A percentile compares a stretch with the other conserved stretches of the same genome.
Evolutionary conservation across 1,140 invertebrate genomes (phyloP).

Genomic region (Ctenoplectra terminalis): DNA sequence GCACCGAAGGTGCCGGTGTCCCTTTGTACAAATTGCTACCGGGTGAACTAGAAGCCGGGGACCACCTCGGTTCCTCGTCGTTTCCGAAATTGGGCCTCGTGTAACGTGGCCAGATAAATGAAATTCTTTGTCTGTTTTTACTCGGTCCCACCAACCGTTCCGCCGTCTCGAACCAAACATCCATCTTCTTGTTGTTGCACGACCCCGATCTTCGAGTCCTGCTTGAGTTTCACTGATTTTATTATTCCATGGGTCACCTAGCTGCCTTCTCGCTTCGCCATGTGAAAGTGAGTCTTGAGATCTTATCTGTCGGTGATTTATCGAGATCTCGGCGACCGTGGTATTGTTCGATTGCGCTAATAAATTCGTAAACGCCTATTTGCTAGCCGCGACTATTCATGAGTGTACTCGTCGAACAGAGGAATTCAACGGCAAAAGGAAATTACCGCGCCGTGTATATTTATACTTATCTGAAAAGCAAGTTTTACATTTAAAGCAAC

Average conservation of each 20-base stretch:
- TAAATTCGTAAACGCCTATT: slow-evolving; percentile 13
- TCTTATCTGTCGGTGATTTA: slow-evolving; percentile 24
- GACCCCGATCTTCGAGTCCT: not conserved
- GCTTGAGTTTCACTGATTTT: slow-evolving; percentile 7
- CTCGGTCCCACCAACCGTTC: not conserved
- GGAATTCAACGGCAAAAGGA: no score
- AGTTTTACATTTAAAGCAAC: no score
- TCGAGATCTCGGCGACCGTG: not conserved
- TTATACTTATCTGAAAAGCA: no score
- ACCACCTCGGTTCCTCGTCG: not conserved
- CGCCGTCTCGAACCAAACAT: not conserved
- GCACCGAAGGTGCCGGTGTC: slow-evolving; percentile 25
- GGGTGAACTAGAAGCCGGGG: slow-evolving; percentile 1
- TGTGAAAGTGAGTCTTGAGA: slow-evolving; percentile 13
- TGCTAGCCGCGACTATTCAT: not conserved
- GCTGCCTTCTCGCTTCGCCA: not conserved
- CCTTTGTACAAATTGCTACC: slow-evolving; percentile 43
- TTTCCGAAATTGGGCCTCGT: slow-evolving; percentile 12
- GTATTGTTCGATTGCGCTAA: slow-evolving; percentile 1
- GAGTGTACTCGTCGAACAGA: no score
- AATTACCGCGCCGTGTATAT: no score
- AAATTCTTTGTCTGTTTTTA: slow-evolving; percentile 30
- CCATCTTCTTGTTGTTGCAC: not conserved
- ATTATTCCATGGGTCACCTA: not conserved
- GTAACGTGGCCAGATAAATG: slow-evolving; percentile 10